Conservation (phyloP, 2,113 vertebrate genomes). For the Syngnathoides biaculeatus region DNA sequence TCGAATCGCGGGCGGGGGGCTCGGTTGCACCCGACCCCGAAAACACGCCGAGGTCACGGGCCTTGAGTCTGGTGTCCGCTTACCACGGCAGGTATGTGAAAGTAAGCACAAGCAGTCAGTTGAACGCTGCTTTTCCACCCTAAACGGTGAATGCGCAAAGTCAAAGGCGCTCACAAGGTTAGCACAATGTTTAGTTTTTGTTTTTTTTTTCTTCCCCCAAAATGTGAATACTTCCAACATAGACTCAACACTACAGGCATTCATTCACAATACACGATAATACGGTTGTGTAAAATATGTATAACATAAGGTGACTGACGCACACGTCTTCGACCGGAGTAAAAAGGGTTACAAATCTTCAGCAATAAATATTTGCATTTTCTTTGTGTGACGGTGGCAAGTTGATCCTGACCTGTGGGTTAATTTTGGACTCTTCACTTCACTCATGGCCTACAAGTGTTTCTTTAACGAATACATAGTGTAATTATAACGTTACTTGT, state of each 20-base stretch:
- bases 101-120: conserved; percentile 22
- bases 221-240: background rate
- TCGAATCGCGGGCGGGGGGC: conserved; percentile 23
- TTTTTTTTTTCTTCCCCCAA: no score
- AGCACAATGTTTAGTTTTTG: background rate
- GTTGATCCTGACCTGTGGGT: no score
- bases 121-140: background rate
- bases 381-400: no score
- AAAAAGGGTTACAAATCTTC: no score
- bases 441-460: no score
- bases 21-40: conserved; percentile 7
- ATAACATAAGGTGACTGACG: no score
- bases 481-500: no score
- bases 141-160: background rate
- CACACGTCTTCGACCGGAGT: no score
- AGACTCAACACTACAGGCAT: background rate
- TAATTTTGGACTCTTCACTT: no score
- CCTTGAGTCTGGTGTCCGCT: conserved; percentile 16
- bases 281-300: no score
- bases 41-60: conserved; percentile 28
- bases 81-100: conserved; percentile 22
- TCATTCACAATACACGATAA: background rate
- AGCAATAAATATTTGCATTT: no score
- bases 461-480: no score
- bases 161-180: background rate